phyloP scores from a whole-genome alignment of 2,888 invertebrate species.

The Chrysolina americana region DNA sequence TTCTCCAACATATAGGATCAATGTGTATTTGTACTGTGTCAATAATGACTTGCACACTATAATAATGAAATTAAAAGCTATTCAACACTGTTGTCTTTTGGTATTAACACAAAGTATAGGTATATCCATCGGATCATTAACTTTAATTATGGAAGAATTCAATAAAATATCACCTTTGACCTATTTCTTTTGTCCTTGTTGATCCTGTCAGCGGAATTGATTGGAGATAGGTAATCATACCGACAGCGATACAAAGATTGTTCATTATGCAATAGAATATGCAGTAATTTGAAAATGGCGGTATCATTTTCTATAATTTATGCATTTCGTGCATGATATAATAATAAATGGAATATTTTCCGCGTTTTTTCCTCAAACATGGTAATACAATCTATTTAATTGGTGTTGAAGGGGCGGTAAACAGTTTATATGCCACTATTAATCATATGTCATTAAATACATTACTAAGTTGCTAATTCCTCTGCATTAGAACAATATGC shows the following conservation, averaged over 20 bases:
- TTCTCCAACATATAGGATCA: too few relatives aligned
- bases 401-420: constrained; percentile 21
- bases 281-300: constrained; percentile 20
- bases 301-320: constrained; percentile 19
- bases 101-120: not conserved
- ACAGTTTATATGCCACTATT: constrained; percentile 15
- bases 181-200: constrained; percentile 23
- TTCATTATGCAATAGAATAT: constrained; percentile 25
- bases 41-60: not conserved
- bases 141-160: not conserved
- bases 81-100: not conserved
- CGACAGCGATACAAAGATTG: constrained; percentile 15
- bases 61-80: not conserved
- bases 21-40: not conserved
- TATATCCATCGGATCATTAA: not conserved
- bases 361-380: not conserved
- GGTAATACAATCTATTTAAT: constrained; percentile 24
- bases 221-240: constrained; percentile 22
- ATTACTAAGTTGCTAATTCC: not conserved
- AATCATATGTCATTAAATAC: constrained; percentile 10
- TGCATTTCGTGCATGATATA: constrained; percentile 28
- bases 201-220: constrained; percentile 8
- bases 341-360: constrained; percentile 27
- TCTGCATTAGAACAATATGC: constrained; percentile 20
- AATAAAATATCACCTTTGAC: constrained; percentile 14